phyloP scores from a whole-genome alignment of 2,113 vertebrate species.

The Pica pica region DNA sequence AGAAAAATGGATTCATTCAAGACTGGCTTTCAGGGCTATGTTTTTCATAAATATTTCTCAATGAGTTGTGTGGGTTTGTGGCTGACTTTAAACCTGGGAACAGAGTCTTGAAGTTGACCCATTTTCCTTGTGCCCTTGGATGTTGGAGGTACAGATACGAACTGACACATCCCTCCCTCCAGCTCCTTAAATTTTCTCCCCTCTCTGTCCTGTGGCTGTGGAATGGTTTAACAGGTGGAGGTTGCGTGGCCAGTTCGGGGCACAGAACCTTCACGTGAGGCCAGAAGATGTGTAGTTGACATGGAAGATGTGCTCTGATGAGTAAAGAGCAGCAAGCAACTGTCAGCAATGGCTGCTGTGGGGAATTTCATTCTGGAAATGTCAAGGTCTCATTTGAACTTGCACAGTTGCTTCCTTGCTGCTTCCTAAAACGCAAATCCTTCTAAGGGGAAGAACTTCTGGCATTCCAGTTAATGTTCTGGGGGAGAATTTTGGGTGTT shows the following conservation, averaged over 20 bases:
- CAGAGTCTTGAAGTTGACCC: not conserved
- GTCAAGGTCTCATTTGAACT: not conserved
- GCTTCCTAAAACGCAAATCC: not conserved
- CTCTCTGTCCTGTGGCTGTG: rapidly evolving
- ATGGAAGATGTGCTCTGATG: not conserved
- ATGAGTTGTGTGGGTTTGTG: not conserved
- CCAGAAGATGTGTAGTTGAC: rapidly evolving
- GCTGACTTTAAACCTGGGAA: not conserved
- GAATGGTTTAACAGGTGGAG: not conserved
- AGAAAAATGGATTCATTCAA: not conserved
- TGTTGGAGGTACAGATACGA: rapidly evolving
- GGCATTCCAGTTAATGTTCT: not conserved
- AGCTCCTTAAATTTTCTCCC: not conserved
- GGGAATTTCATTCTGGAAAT: not conserved
- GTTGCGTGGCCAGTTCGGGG: not conserved
- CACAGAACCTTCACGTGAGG: not conserved
- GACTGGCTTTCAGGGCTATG: not conserved
- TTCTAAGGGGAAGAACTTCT: not conserved
- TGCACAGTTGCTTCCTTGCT: rapidly evolving
- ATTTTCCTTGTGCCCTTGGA: not conserved
- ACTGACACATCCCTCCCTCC: not conserved
- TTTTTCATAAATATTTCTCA: not conserved
- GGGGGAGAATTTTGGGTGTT: not conserved
- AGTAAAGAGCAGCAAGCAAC: not conserved
- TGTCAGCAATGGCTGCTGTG: rapidly evolving